Conservation (phyloP, 2,113 vertebrate species). For the Rhegmatorhina hoffmannsi region DNA sequence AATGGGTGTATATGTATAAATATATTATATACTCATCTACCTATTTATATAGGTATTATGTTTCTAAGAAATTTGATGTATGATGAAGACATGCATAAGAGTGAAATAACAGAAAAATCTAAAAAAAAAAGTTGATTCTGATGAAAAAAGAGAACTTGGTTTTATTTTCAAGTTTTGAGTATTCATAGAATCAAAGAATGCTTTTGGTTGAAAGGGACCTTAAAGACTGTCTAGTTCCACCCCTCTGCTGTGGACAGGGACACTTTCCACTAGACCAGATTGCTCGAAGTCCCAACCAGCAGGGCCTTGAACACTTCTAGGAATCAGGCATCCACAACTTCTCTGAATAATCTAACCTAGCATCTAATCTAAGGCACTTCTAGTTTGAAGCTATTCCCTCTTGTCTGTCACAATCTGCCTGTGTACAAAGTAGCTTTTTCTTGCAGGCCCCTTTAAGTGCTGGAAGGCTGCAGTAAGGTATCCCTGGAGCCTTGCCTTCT, state of each 20-base stretch:
- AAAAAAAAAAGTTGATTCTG: background rate
- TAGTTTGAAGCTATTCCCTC: background rate
- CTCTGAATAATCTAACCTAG: background rate
- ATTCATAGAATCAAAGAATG: background rate
- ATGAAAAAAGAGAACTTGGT: background rate
- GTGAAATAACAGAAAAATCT: background rate
- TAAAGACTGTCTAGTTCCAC: background rate
- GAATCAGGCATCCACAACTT: background rate
- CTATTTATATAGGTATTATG: background rate
- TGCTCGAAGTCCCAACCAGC: background rate
- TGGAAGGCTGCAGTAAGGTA: accelerated
- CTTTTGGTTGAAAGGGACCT: background rate
- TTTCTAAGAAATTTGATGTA: background rate
- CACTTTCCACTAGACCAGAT: background rate
- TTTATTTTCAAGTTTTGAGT: background rate
- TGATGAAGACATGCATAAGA: background rate
- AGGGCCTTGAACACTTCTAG: background rate
- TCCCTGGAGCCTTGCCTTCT: background rate
- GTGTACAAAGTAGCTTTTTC: background rate
- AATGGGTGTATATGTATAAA: accelerated
- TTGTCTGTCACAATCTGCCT: background rate
- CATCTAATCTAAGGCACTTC: background rate
- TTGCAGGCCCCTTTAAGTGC: background rate
- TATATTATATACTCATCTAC: background rate
- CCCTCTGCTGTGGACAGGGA: background rate